A percentile compares a stretch with the other conserved stretches of the same genome.
Evolutionary conservation across 2,888 invertebrate species (phyloP).

Genomic region (Drosophila lacicola): DNA sequence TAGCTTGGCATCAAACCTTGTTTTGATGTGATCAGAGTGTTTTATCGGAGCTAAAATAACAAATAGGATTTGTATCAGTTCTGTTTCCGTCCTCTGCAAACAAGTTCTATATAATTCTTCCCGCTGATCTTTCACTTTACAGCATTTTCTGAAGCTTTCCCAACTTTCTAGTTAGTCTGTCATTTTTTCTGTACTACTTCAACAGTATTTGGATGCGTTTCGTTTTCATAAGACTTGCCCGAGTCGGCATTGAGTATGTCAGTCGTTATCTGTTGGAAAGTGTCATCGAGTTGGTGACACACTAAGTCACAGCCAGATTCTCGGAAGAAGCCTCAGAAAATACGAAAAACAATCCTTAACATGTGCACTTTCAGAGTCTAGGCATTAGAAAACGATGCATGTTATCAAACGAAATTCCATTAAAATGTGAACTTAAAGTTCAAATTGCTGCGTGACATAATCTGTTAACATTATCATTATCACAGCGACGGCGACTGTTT

Average conservation of each 20-base stretch:
- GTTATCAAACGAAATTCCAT: conserved; percentile 79
- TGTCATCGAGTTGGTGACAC: conserved; percentile 4
- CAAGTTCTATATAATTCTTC: too few species aligned
- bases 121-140: neutral
- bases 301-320: neutral
- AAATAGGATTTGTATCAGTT: too few species aligned
- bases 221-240: too few species aligned
- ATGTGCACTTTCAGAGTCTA: conserved; percentile 10
- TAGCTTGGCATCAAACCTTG: too few species aligned
- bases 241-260: too few species aligned
- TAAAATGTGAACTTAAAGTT: conserved; percentile 80
- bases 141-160: neutral
- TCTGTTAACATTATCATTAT: conserved; percentile 66
- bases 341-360: conserved; percentile 9
- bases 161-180: neutral
- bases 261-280: neutral
- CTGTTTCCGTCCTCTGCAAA: too few species aligned
- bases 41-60: too few species aligned
- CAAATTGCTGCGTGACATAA: conserved; percentile 79
- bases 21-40: too few species aligned
- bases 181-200: neutral
- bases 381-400: conserved; percentile 56
- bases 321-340: conserved; percentile 34
- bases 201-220: too few species aligned
- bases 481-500: conserved; percentile 46